Percentiles rank a stretch among this genome's conserved stretches.
These are phyloP conservation scores for Drosophila lini DNA, from an alignment of 1,140 invertebrate species.

Conservation along the genomic window DNA sequence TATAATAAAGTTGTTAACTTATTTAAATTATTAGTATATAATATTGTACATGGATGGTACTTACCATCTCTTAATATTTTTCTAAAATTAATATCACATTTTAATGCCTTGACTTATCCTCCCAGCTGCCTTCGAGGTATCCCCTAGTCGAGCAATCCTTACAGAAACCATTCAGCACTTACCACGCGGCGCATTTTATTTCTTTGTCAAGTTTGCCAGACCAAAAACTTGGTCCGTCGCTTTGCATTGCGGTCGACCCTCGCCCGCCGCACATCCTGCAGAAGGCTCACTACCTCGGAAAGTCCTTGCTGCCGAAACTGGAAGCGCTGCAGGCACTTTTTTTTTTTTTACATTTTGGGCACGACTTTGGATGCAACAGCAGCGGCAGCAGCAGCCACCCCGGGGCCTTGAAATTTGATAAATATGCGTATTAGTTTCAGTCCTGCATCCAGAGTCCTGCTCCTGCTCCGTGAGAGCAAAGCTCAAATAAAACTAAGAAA, in stretches of 20 bases:
- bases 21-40: no score
- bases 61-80: no score
- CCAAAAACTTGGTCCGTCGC: constrained; percentile 67
- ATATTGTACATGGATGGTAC: no score
- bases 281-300: neutral
- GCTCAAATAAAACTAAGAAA: constrained; percentile 58
- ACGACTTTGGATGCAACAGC: constrained; percentile 26
- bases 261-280: neutral
- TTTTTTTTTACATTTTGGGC: constrained; percentile 49
- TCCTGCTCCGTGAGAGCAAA: constrained; percentile 11
- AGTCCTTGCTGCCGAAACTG: constrained; percentile 19
- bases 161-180: constrained; percentile 22
- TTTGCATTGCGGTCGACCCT: constrained; percentile 67
- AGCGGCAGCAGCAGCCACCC: constrained; percentile 45
- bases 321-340: constrained; percentile 61
- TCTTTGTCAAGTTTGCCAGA: constrained; percentile 63
- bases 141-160: neutral
- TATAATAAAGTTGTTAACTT: no score
- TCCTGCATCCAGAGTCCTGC: constrained; percentile 5
- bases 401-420: constrained; percentile 76
- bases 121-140: neutral
- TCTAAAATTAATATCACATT: no score
- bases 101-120: no score
- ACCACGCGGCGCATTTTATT: constrained; percentile 38
- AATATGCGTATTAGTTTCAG: constrained; percentile 82